phyloP scores from a whole-genome alignment of 2,113 vertebrate species.

The Pelusios castaneus region DNA sequence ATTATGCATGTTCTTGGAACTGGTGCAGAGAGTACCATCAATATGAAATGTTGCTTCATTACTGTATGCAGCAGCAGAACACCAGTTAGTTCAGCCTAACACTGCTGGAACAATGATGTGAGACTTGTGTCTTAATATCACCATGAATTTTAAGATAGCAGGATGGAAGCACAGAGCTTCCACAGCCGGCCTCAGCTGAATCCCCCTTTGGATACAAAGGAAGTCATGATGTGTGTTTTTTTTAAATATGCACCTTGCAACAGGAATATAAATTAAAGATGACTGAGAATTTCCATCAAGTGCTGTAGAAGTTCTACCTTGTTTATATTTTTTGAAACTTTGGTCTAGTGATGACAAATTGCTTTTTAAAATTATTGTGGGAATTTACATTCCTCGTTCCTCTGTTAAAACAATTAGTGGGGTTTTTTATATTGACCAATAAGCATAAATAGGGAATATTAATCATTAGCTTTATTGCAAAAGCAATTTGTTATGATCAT shows the following conservation, averaged over 20 bases:
- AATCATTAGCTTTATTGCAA: neutral
- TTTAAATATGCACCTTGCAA: neutral
- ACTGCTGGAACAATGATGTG: neutral
- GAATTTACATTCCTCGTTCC: neutral
- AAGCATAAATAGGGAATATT: neutral
- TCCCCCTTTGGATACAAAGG: neutral
- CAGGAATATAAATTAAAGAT: neutral
- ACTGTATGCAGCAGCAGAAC: neutral
- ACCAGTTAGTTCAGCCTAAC: neutral
- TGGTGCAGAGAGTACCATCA: neutral
- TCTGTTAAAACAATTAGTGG: neutral
- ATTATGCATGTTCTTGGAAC: neutral
- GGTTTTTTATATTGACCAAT: neutral
- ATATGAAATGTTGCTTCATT: neutral
- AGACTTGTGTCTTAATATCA: accelerated
- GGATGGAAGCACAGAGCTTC: neutral
- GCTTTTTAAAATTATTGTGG: neutral
- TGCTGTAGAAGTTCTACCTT: neutral
- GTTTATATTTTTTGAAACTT: neutral
- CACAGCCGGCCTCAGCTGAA: neutral
- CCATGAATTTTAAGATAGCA: neutral
- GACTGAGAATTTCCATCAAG: neutral
- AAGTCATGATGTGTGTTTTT: neutral
- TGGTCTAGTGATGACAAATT: neutral
- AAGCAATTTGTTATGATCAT: neutral